Conservation (phyloP, 2,888 invertebrate genomes). For the Ptychoptera contaminata region DNA sequence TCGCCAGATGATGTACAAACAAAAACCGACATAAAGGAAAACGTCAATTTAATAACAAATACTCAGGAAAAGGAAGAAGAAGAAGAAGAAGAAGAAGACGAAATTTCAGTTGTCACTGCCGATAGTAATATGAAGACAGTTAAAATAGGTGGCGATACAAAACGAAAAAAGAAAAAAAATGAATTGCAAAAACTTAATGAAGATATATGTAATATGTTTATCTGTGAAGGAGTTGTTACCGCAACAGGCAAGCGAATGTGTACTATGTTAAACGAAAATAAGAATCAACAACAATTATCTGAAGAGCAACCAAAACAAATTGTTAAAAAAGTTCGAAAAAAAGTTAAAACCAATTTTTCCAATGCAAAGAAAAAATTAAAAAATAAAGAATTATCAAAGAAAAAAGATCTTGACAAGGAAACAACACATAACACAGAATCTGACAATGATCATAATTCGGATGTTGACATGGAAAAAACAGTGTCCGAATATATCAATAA, state of each 20-base stretch:
- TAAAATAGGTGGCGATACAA: conserved; percentile 17
- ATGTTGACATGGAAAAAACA: neutral
- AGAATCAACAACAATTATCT: conserved; percentile 2
- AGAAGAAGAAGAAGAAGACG: neutral
- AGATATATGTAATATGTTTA: conserved; percentile 48
- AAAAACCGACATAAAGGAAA: conserved; percentile 6
- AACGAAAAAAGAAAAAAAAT: conserved; percentile 15
- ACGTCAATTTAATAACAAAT: conserved; percentile 1
- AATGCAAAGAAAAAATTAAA: too few relatives aligned
- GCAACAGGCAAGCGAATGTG: conserved; percentile 44
- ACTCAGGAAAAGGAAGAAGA: conserved; percentile 5
- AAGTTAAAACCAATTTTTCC: conserved; percentile 8
- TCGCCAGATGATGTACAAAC: conserved; percentile 8
- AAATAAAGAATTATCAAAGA: too few relatives aligned
- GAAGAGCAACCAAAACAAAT: neutral
- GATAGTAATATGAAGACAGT: conserved; percentile 14
- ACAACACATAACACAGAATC: too few relatives aligned
- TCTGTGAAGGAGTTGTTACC: conserved; percentile 39
- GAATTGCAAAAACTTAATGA: conserved; percentile 46
- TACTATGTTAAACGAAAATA: conserved; percentile 29
- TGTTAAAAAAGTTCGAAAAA: neutral
- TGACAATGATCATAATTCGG: neutral
- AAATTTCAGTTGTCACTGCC: conserved; percentile 11
- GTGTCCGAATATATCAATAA: neutral
- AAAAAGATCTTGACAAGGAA: too few relatives aligned